Evolutionary conservation across 2,797 vertebrate genomes (phyloP), one percentile per base, ranked within the genome.

Genomic region (Falco naumanni): DNA sequence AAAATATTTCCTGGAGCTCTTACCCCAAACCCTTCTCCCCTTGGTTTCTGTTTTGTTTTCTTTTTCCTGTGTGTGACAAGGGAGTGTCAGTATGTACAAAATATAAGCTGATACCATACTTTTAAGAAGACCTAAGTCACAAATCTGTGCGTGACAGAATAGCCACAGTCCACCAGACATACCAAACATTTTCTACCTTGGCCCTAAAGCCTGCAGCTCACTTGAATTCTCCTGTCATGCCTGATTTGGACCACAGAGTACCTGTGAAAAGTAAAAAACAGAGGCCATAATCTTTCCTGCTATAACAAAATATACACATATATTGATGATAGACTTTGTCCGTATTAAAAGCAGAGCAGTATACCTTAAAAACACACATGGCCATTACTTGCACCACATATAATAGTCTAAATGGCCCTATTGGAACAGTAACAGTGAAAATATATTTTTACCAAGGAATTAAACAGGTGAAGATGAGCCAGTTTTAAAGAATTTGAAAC

Each of bases 401-500:
- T 17, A 84, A 29, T 43, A 45, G 9, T 74, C n/a, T 75, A 68
- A 95, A 74, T 69, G 29, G 26, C 19, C 14, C 34, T 51, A 6
- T 59, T 77, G 56, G 41, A 80, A 54, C 3, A 80, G 9, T 21
- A 72, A 17, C 61, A 90, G 54, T 66, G 51, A 71, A 96, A 85
- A 91, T 74, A 61, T 64, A 48, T 50, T 84, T 48, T 48, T 90
- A 82, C 25, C 53, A 70, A 56, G 66, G 78, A 79, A 89, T 59
- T 48, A 93, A 70, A 92, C 65, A 29, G 16, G 33, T 95, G 60
- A 43, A 89, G 34, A 33, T 78, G 47, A 90, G 82, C 20, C 28
- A 66, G 47, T 94, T 96, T 94, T 96, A 93, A 96, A 84, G 45
- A 75, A 92, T 90, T 90, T 78, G 54, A 91, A 70, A 88, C 31